phyloP scores from a whole-genome alignment of 1,140 invertebrate genomes.

The Eueides isabella region DNA sequence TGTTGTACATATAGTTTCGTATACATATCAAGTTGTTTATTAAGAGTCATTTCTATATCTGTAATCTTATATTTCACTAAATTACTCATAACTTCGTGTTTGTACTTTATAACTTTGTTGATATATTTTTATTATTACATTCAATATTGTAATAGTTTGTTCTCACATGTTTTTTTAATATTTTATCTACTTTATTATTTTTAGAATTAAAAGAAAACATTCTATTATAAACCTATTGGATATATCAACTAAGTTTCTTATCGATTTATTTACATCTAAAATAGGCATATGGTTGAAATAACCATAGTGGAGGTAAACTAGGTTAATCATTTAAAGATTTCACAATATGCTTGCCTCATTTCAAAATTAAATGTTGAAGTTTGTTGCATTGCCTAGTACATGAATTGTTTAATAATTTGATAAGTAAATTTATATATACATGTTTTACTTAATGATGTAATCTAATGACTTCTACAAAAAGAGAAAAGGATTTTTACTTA shows the following conservation, averaged over 20 bases:
- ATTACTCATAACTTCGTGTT: constrained; percentile 22
- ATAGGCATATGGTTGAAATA: constrained; percentile 1
- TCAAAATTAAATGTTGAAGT: neutral
- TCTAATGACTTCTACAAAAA: too few species aligned
- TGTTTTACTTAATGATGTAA: neutral
- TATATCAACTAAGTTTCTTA: neutral
- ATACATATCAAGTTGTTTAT: constrained; percentile 34
- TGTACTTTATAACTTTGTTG: constrained; percentile 10
- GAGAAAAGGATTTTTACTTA: too few species aligned
- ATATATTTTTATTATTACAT: neutral
- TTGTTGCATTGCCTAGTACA: neutral
- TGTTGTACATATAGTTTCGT: constrained; percentile 17
- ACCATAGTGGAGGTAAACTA: neutral
- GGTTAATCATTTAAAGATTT: constrained; percentile 2
- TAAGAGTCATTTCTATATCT: constrained; percentile 33
- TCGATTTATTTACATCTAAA: neutral
- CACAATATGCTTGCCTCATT: neutral
- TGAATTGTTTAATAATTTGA: neutral
- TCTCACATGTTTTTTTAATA: neutral
- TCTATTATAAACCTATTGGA: too few species aligned
- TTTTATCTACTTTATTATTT: neutral
- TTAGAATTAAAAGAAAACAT: neutral
- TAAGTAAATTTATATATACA: neutral
- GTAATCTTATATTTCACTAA: constrained; percentile 33
- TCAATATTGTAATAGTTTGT: neutral